Evolutionary conservation across 2,888 invertebrate species (phyloP).

Genomic region (Leptopilina myrica): DNA sequence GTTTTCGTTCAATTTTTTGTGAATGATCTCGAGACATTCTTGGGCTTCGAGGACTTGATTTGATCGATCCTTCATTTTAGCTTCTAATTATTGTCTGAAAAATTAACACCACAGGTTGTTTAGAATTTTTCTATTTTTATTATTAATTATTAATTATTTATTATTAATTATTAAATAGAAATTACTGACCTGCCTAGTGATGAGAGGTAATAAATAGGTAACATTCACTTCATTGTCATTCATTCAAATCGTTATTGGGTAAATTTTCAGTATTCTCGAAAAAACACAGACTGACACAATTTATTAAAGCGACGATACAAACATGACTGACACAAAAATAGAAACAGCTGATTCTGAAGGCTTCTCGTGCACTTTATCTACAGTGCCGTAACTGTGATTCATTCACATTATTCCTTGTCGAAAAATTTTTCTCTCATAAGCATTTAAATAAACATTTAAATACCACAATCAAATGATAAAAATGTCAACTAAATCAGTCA

Average conservation of each 20-base stretch:
- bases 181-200: background rate
- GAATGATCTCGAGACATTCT: conserved; percentile 65
- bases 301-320: background rate
- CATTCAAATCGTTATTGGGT: background rate
- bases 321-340: conserved; percentile 5
- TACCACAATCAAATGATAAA: no score
- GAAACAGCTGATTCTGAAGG: conserved; percentile 24
- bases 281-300: background rate
- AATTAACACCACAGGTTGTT: background rate
- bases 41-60: conserved; percentile 61
- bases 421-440: background rate
- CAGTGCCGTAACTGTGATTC: background rate
- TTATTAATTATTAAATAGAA: background rate
- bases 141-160: no score
- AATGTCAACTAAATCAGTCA: no score
- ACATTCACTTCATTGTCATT: background rate
- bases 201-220: background rate
- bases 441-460: no score
- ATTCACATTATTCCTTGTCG: background rate
- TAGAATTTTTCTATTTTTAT: background rate
- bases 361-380: background rate
- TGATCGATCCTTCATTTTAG: conserved; percentile 46
- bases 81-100: background rate
- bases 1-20: conserved; percentile 63
- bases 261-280: background rate